A percentile compares a stretch with the other conserved stretches of the same genome.
Evolutionary conservation across 2,888 invertebrate species (phyloP).

Genomic region (Zhuqinia jingwanae): DNA sequence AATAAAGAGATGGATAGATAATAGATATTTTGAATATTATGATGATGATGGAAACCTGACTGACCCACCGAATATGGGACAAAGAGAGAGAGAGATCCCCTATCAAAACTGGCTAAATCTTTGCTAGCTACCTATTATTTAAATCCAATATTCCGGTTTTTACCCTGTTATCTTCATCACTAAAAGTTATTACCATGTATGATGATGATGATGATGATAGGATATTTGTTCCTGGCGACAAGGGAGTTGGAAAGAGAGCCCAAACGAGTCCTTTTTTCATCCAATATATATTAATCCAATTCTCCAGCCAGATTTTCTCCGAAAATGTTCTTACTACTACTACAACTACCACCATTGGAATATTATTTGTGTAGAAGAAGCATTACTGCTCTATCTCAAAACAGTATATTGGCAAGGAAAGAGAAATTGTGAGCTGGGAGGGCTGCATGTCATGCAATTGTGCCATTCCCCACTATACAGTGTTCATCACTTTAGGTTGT

Average conservation of each 20-base stretch:
- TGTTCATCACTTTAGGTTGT: too few relatives aligned
- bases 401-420: neutral
- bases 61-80: neutral
- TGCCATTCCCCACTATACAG: too few relatives aligned
- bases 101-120: neutral
- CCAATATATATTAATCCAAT: slow-evolving; percentile 2
- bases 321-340: too few relatives aligned
- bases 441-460: too few relatives aligned
- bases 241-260: slow-evolving; percentile 1
- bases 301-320: slow-evolving; percentile 17
- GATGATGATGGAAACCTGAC: slow-evolving; percentile 14
- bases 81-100: too few relatives aligned
- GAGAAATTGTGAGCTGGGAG: neutral
- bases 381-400: neutral
- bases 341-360: too few relatives aligned
- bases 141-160: neutral
- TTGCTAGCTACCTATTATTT: neutral
- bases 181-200: neutral
- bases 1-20: slow-evolving; percentile 2
- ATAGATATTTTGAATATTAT: slow-evolving; percentile 5
- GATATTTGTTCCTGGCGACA: neutral
- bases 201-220: slow-evolving; percentile 2
- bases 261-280: neutral
- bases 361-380: too few relatives aligned
- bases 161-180: neutral